Conservation (phyloP, 2,888 invertebrate genomes). For the Hirtodrosophila cameraria region DNA sequence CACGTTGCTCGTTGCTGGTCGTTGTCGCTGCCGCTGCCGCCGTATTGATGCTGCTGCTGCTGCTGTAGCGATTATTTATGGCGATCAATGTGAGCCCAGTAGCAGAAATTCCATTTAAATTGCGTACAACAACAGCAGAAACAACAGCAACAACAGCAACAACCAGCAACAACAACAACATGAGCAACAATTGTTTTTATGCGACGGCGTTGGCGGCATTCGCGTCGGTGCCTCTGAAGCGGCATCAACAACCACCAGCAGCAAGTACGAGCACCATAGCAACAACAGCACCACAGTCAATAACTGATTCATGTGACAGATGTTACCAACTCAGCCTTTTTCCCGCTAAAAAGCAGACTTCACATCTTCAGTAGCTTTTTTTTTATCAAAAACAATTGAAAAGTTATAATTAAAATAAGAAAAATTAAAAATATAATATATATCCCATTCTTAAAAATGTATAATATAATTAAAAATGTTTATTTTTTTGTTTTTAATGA, state of each 20-base stretch:
- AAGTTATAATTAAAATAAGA: no score
- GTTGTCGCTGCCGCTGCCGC: conserved; percentile 38
- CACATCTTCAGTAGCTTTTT: no score
- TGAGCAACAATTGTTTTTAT: conserved; percentile 67
- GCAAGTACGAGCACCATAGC: conserved; percentile 11
- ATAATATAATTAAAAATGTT: no score
- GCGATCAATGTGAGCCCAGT: conserved; percentile 73
- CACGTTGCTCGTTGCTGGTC: conserved; percentile 25
- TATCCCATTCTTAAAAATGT: no score
- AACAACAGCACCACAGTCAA: conserved; percentile 13
- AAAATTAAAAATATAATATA: no score
- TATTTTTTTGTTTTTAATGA: no score
- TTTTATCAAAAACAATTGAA: no score
- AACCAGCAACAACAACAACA: conserved; percentile 40
- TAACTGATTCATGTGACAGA: conserved; percentile 37
- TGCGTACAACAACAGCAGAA: conserved; percentile 62
- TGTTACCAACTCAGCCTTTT: conserved; percentile 33
- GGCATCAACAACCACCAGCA: conserved; percentile 52
- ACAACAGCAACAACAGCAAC: conserved; percentile 27
- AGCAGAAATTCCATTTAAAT: conserved; percentile 77
- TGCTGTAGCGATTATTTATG: conserved; percentile 71
- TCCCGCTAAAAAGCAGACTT: conserved; percentile 9
- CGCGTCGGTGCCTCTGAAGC: conserved; percentile 76
- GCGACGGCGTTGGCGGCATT: conserved; percentile 76
- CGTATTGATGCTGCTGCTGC: conserved; percentile 37